phyloP scores from a whole-genome alignment of 2,888 invertebrate species.

The Metallyticus violacea region DNA sequence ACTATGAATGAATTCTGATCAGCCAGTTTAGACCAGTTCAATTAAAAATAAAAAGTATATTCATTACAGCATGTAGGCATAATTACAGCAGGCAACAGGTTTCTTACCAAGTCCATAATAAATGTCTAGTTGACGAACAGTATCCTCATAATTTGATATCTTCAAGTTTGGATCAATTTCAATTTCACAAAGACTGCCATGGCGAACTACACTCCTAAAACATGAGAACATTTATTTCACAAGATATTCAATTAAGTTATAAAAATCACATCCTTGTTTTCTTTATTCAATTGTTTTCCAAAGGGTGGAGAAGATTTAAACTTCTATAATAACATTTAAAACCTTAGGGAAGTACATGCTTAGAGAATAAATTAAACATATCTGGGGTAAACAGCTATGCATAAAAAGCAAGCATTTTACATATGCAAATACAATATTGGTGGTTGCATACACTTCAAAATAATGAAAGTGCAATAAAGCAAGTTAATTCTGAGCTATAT shows the following conservation, averaged over 20 bases:
- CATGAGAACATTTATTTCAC: neutral
- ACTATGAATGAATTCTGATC: neutral
- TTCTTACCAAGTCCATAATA: constrained; percentile 87
- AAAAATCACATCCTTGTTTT: no score
- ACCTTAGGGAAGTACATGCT: no score
- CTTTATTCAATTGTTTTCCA: no score
- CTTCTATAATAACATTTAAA: no score
- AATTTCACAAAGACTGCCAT: constrained; percentile 45
- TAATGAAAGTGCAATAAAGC: no score
- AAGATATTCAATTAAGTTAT: neutral
- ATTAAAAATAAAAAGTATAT: neutral
- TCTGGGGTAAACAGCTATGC: neutral
- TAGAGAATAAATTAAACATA: neutral
- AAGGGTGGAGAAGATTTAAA: no score
- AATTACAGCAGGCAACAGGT: constrained; percentile 9
- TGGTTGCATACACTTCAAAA: no score
- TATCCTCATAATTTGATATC: constrained; percentile 84
- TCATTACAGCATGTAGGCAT: constrained; percentile 22
- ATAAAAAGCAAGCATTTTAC: no score
- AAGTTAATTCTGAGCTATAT: no score
- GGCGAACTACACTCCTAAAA: constrained; percentile 13
- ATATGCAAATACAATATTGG: no score
- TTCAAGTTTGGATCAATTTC: constrained; percentile 73
- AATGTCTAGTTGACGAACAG: constrained; percentile 84
- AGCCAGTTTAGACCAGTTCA: neutral